Conservation (phyloP, 2,113 vertebrate species). For the Formicarius rufipectus region DNA sequence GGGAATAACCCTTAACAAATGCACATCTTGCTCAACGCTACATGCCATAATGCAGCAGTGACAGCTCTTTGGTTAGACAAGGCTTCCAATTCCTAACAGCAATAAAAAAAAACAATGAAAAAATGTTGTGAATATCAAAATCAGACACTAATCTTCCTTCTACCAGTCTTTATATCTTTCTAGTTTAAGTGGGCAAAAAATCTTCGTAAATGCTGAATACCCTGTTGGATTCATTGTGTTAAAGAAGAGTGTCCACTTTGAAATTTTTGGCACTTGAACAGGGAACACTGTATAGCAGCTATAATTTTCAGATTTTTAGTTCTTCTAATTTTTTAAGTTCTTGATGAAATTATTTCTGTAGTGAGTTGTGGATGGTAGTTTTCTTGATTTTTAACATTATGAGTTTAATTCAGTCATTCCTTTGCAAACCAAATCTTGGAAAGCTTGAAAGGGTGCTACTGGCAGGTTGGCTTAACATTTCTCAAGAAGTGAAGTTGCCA, state of each 20-base stretch:
- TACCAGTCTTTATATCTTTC: neutral
- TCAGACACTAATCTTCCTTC: neutral
- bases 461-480: neutral
- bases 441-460: neutral
- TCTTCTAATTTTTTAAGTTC: neutral
- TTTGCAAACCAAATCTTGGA: neutral
- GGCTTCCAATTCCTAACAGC: neutral
- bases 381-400: neutral
- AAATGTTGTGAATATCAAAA: neutral
- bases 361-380: neutral
- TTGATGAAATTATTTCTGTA: neutral
- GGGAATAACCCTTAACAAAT: neutral
- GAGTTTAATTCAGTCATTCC: neutral
- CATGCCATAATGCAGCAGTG: neutral
- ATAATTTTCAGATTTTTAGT: neutral
- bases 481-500: neutral
- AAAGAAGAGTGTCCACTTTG: rapidly evolving
- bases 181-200: neutral
- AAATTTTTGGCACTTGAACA: neutral
- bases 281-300: neutral
- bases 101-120: neutral
- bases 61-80: neutral
- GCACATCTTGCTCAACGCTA: neutral
- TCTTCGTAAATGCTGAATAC: neutral
- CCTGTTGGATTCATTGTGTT: neutral